Conservation (phyloP, 2,888 invertebrate genomes). For the Eucera pruinosa region DNA sequence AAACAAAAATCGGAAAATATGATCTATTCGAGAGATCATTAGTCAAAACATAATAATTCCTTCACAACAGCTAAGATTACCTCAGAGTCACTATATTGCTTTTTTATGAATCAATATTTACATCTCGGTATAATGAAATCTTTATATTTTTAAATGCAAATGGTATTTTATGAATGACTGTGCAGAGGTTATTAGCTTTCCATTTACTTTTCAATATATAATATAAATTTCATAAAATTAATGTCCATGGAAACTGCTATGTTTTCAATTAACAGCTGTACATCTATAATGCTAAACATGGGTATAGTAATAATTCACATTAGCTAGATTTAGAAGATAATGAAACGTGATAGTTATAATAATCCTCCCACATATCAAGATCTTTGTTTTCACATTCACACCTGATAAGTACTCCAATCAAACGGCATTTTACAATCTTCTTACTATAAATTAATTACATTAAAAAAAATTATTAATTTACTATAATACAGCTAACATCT, state of each 20-base stretch:
- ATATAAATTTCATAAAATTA: constrained; percentile 59
- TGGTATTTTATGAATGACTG: constrained; percentile 58
- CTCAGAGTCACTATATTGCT: constrained; percentile 57
- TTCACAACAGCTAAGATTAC: constrained; percentile 51
- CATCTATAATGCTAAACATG: constrained; percentile 60
- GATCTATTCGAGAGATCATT: constrained; percentile 66
- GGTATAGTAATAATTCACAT: constrained; percentile 57
- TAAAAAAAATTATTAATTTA: constrained; percentile 80
- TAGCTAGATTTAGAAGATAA: constrained; percentile 58
- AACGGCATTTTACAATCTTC: constrained; percentile 77
- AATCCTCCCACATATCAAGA: constrained; percentile 53
- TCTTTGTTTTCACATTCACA: constrained; percentile 70
- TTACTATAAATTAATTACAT: constrained; percentile 83
- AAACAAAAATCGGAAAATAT: constrained; percentile 46
- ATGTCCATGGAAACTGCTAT: constrained; percentile 59
- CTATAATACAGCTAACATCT: constrained; percentile 82
- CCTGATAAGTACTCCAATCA: constrained; percentile 81
- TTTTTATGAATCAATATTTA: constrained; percentile 66
- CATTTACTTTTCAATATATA: constrained; percentile 50
- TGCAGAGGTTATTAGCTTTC: constrained; percentile 56
- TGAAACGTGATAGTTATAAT: constrained; percentile 62
- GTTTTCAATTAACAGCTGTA: constrained; percentile 58
- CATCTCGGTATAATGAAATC: constrained; percentile 57
- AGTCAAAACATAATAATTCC: constrained; percentile 58
- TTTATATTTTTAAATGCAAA: constrained; percentile 70